Evolutionary conservation across 2,888 invertebrate species (phyloP), one percentile per base, ranked within the genome.

Genomic region (Prionchulus punctatus): DNA sequence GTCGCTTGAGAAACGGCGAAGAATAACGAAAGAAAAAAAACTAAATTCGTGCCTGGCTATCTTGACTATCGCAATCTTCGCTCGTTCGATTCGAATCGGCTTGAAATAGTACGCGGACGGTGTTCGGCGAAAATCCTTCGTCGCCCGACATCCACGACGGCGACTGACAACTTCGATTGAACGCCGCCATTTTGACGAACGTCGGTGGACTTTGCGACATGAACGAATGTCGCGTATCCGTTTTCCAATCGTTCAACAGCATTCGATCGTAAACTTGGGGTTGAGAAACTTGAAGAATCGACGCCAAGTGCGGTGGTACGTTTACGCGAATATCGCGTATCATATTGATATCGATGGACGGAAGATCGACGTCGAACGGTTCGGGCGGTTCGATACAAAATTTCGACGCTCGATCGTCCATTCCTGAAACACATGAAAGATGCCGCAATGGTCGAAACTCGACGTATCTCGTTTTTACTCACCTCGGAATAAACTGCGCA

Each of bases 401-500:
- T 3, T 25, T 21, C 1, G 59, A 57, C 56, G 47, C 7, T n/a
- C 36, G 2, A 18, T 55, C 57, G 50, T 15, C 43, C 51, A 58
- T 21, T 1, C 50, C 50, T 49, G 23, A 23, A 45, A 23, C 23
- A 36, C 36, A 18, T 36, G 18, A 7, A 36, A 36, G 12, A 36
- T 36, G 7, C 7, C 36, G 36, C 36, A 36, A 36, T 12, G 7
- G 36, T 36, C 36, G 18, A 7, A n/a, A n/a, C n/a, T n/a, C n/a
- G n/a, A n/a, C n/a, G n/a, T 36, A 12, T 36, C 36, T 7, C 7
- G 7, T 45, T 45, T 45, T 45, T 23, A 12, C 50, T 28, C 28
- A 49, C 57, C 59, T 15, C 49, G 54, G 25, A 58, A 58, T 36
- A 59, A 30, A 15, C n/a, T 15, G 23, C 30, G 30, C 23, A 59